Percentiles rank a stretch among this genome's conserved stretches.
These are phyloP conservation scores for Clarias macrocephalus DNA, from an alignment of 2,113 vertebrate species.

Conservation along the genomic window DNA sequence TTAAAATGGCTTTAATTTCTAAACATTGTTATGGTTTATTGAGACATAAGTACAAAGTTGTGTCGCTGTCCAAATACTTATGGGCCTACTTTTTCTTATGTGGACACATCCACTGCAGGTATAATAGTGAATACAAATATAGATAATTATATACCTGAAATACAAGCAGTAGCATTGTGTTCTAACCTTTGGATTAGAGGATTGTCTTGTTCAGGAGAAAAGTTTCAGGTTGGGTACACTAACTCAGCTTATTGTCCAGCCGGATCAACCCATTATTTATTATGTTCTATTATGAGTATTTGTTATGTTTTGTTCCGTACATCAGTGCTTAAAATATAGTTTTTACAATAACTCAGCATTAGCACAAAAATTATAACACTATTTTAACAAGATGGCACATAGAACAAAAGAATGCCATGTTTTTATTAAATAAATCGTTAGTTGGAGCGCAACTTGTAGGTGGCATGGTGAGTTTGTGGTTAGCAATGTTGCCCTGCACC, in stretches of 20 bases:
- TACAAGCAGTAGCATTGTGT: neutral
- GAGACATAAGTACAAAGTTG: no score
- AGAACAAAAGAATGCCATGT: neutral
- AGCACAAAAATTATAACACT: neutral
- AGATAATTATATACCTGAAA: neutral
- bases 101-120: neutral
- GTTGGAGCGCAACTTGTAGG: no score
- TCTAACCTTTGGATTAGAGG: neutral
- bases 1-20: no score
- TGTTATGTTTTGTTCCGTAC: neutral
- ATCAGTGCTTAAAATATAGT: neutral
- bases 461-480: no score
- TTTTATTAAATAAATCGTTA: neutral
- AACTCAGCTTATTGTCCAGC: neutral
- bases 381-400: neutral
- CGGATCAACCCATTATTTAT: neutral
- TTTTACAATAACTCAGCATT: neutral
- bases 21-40: no score
- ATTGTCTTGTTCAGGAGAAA: neutral
- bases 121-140: neutral
- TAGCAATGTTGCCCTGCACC: no score
- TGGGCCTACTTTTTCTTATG: no score
- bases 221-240: neutral
- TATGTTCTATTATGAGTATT: neutral
- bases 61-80: no score